Evolutionary conservation across 2,888 invertebrate species (phyloP).

Genomic region (Hirtodrosophila alboralis): DNA sequence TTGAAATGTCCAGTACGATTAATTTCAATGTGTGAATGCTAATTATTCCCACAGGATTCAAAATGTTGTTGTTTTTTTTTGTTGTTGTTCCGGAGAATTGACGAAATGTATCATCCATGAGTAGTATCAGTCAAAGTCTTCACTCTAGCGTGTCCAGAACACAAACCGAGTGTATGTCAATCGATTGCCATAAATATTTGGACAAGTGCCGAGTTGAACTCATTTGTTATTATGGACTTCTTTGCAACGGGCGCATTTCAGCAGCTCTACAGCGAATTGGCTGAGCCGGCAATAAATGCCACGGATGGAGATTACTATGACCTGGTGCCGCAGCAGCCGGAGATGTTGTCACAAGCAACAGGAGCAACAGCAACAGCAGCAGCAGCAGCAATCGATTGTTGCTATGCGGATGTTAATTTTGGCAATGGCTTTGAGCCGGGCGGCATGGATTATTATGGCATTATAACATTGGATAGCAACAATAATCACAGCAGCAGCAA

Average conservation of each 20-base stretch:
- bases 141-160: slow-evolving; percentile 36
- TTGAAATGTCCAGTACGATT: slow-evolving; percentile 35
- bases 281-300: slow-evolving; percentile 50
- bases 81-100: slow-evolving; percentile 16
- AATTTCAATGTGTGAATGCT: slow-evolving; percentile 34
- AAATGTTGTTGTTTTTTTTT: slow-evolving; percentile 8
- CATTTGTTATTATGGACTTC: slow-evolving; percentile 82
- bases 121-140: slow-evolving; percentile 39
- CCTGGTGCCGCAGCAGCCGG: background rate
- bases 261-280: slow-evolving; percentile 82
- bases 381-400: slow-evolving; percentile 29
- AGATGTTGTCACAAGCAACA: too few relatives aligned
- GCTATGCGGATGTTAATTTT: slow-evolving; percentile 55
- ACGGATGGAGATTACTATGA: slow-evolving; percentile 12
- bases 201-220: slow-evolving; percentile 40
- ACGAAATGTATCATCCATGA: slow-evolving; percentile 7
- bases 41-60: slow-evolving; percentile 68
- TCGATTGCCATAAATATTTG: slow-evolving; percentile 67
- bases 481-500: slow-evolving; percentile 33
- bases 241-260: slow-evolving; percentile 84
- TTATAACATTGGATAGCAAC: slow-evolving; percentile 62
- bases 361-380: slow-evolving; percentile 7
- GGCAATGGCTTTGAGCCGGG: slow-evolving; percentile 37
- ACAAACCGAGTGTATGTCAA: background rate
- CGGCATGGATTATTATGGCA: slow-evolving; percentile 62